Base-by-base conservation (phyloP, 2,888 invertebrate species). In the Athetis lepigone region DNA sequence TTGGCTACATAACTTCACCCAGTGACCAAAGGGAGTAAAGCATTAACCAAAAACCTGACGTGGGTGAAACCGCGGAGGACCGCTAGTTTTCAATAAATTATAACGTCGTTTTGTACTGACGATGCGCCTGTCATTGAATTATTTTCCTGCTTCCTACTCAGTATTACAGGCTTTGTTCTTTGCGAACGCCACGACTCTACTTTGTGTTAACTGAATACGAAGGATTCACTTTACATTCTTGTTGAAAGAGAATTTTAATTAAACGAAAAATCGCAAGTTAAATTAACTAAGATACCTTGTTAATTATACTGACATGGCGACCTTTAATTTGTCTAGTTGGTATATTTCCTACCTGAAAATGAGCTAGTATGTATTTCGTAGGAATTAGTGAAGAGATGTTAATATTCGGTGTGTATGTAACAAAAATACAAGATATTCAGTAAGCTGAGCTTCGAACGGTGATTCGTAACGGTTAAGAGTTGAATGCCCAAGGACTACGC, bases 401-500 rank as follows among this genome's bases (percentile, higher is more conserved):
- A 58, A 72, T 70, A 58, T 57, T 0, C n/a, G 49, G 19, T 25
- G 3, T 3, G 33, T 43, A 39, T 23, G 37, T 57, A 52, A 37
- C 39, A 57, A 58, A 57, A 36, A 52, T 65, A 60, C 46, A 43
- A 59, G 54, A 70, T 55, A 47, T 16, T 37, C 37, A 63, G 8
- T 50, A 45, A 36, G 37, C 33, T 27, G 43, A 55, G 55, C 27
- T 68, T 59, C 55, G 51, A 65, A 79, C 70, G 63, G 74, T 75
- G 64, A 81, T 81, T 80, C 62, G 73, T 80, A 83, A 83, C 82
- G 75, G 81, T 75, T 65, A 66, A 72, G 73, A 81, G 80, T 84
- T 81, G 79, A 85, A 82, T 76, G 79, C 75, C 75, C 83, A 83
- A 83, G 82, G 82, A 82, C 75, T 75, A 75, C 49, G 64, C 61